These are phyloP conservation scores for Formica exsecta DNA, from an alignment of 1,140 invertebrate genomes.

Conservation along the genomic window DNA sequence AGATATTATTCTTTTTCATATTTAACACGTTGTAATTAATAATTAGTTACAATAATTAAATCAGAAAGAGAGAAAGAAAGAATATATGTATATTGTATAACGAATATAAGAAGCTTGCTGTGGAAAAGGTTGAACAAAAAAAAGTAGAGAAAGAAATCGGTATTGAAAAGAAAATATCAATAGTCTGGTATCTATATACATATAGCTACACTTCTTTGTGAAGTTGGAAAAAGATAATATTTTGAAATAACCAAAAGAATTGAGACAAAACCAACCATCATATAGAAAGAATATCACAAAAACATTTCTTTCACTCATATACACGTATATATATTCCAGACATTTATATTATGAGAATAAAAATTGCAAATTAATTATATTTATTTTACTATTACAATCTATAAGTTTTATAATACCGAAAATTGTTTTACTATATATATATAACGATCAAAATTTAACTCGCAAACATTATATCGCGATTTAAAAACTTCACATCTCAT, in stretches of 20 bases:
- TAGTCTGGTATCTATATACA: not conserved
- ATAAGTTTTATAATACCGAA: not conserved
- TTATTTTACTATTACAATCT: not conserved
- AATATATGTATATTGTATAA: not conserved
- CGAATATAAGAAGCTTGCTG: not conserved
- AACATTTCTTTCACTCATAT: not conserved
- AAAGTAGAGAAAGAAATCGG: not conserved
- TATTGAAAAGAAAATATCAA: not conserved
- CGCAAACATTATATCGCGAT: not conserved
- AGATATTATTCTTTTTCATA: not conserved
- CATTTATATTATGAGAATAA: slow-evolving; percentile 24
- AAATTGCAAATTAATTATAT: not conserved
- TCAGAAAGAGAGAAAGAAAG: not conserved
- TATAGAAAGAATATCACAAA: not conserved
- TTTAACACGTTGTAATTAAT: not conserved
- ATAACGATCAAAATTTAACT: not conserved
- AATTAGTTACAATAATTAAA: not conserved
- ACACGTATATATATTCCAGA: not conserved
- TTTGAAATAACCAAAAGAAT: not conserved
- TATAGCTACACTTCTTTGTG: not conserved
- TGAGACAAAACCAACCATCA: not conserved
- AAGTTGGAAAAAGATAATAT: not conserved
- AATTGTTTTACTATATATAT: not conserved
- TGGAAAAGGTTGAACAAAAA: not conserved
- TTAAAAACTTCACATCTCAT: not conserved